Evolutionary conservation across 1,140 invertebrate species (phyloP).

Genomic region (Leptoteleia sp.): DNA sequence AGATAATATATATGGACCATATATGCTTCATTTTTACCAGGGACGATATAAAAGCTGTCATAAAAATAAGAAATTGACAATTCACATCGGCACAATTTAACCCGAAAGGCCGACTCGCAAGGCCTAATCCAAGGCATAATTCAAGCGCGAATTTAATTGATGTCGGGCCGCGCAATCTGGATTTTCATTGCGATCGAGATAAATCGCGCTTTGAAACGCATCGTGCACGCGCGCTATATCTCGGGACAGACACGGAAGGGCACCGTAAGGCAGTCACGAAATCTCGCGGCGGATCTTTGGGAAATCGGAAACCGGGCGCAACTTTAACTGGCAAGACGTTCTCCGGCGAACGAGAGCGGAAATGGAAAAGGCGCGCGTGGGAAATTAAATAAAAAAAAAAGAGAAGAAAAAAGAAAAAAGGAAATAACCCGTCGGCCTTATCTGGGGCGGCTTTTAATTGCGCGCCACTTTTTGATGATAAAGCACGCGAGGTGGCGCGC

Average conservation of each 20-base stretch:
- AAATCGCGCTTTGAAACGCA: constrained; percentile 48
- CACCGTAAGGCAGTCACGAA: constrained; percentile 46
- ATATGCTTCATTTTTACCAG: too few species aligned
- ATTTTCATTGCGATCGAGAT: constrained; percentile 46
- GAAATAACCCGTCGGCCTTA: too few species aligned
- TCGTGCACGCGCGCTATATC: constrained; percentile 43
- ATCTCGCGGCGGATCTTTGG: constrained; percentile 37
- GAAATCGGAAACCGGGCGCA: constrained; percentile 48
- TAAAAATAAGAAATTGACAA: too few species aligned
- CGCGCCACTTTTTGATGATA: constrained; percentile 1
- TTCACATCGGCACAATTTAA: too few species aligned
- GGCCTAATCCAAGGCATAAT: constrained; percentile 29
- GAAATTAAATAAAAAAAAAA: too few species aligned
- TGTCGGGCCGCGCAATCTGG: constrained; percentile 42
- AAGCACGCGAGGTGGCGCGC: too few species aligned
- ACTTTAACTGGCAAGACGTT: constrained; percentile 17
- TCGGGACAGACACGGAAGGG: constrained; percentile 56
- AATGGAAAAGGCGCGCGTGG: constrained; percentile 7
- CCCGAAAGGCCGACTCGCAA: too few species aligned
- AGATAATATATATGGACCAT: too few species aligned
- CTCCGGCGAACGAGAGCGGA: not conserved
- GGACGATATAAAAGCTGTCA: too few species aligned
- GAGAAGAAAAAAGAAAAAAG: too few species aligned
- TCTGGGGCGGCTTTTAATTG: constrained; percentile 21
- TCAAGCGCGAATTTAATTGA: constrained; percentile 43